These are phyloP conservation scores for Homalodisca vitripennis DNA, from an alignment of 1,140 invertebrate species.

Conservation along the genomic window DNA sequence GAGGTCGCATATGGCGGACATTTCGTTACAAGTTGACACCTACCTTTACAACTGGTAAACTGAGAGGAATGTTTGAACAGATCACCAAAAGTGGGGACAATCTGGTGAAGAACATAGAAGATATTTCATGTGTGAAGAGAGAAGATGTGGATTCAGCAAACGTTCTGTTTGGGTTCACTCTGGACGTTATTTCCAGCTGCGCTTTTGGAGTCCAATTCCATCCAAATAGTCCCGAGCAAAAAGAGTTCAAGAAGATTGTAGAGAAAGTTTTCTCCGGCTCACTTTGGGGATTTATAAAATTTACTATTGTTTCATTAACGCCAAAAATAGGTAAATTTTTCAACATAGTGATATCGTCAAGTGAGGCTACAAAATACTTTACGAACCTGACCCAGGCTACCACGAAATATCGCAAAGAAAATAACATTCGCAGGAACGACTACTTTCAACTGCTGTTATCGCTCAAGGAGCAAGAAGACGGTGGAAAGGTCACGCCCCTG, in stretches of 20 bases:
- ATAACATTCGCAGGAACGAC: slow-evolving; percentile 38
- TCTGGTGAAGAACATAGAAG: slow-evolving; percentile 43
- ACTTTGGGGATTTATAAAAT: slow-evolving; percentile 5
- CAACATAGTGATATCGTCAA: slow-evolving; percentile 20
- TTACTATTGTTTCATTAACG: background rate
- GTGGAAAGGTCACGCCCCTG: slow-evolving; percentile 33
- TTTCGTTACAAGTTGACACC: slow-evolving; percentile 54
- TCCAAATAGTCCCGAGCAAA: background rate
- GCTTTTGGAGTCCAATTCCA: slow-evolving; percentile 44
- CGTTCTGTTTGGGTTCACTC: slow-evolving; percentile 40
- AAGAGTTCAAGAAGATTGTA: slow-evolving; percentile 6
- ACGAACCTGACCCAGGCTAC: slow-evolving; percentile 33
- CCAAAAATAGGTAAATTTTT: slow-evolving; percentile 26
- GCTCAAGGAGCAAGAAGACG: slow-evolving; percentile 17
- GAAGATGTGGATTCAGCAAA: slow-evolving; percentile 43
- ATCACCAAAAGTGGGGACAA: slow-evolving; percentile 48
- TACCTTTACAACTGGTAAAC: slow-evolving; percentile 56
- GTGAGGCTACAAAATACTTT: slow-evolving; percentile 36
- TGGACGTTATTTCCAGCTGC: slow-evolving; percentile 44
- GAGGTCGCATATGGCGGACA: slow-evolving; percentile 52
- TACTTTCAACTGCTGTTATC: slow-evolving; percentile 39
- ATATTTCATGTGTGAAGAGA: slow-evolving; percentile 47
- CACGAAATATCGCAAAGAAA: slow-evolving; percentile 35
- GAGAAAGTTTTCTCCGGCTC: slow-evolving; percentile 1
- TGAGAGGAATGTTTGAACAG: slow-evolving; percentile 55